Evolutionary conservation across 2,797 vertebrate species (phyloP), one percentile per base, ranked within the genome.

Genomic region (Pseudochaenichthys georgianus): DNA sequence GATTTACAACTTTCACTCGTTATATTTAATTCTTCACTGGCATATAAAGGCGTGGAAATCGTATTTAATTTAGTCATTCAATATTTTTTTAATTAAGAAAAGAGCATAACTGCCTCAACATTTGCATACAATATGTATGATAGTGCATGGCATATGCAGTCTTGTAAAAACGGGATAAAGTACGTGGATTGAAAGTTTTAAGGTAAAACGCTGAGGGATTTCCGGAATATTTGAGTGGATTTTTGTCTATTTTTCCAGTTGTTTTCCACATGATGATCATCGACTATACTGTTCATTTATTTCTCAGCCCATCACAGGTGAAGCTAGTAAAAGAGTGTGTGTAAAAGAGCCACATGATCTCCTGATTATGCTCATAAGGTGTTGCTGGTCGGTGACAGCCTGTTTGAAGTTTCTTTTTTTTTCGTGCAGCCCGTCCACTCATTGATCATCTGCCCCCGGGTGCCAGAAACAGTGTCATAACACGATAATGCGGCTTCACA

Each of bases 361-460:
- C 5, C 19, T 70, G 73, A 84, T 81, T 80, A 74, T 74, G 77
- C 73, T 81, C 83, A 66, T 72, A 84, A 87, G 70, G 81, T 85
- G 90, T 86, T 86, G 73, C 86, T 83, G 76, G 23, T 86, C 72
- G 73, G 83, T 90, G 70, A 83, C 84, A 78, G 82, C 73, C 82
- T 85, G 73, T 62, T 80, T 85, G 67, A 89, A 87, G 85, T 74
- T 81, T 83, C 21, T 85, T 41, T 34, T 8, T 4, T 7, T 23
- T 16, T 61, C 55, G 54, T 85, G 73, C 86, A 81, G 88, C 79
- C 67, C n/a, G 87, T 91, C 88, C 80, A 89, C 64, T 84, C 91
- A 92, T 93, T 89, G 88, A 88, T 85, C 92, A 86, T 84, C 88
- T 86, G 87, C 87, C 86, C 79, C 59, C 71, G 69, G 69, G 85